These are phyloP conservation scores for Epizoanthus fatuus DNA, from an alignment of 92 coral and sea anemone species.

Conservation along the genomic window DNA sequence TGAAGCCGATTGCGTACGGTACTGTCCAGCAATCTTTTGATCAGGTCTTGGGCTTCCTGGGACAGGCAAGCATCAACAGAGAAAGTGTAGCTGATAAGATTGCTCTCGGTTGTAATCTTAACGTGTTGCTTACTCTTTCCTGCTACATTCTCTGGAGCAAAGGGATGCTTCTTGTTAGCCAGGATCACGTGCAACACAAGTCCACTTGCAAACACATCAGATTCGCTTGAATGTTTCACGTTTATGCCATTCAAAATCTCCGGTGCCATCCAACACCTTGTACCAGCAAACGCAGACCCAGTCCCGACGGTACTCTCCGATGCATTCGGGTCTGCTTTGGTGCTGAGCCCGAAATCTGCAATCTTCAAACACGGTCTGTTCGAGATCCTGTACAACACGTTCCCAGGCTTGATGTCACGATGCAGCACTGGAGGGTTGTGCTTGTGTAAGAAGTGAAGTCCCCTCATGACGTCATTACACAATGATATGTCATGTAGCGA, in stretches of 20 bases:
- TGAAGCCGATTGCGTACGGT: background rate
- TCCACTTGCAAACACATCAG: background rate
- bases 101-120: conserved; percentile 4
- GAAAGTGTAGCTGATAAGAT: background rate
- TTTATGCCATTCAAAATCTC: background rate
- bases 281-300: conserved; percentile 2
- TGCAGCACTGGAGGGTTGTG: too few species aligned
- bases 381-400: too few species aligned
- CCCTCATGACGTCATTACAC: too few species aligned
- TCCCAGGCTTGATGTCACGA: too few species aligned
- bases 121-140: background rate
- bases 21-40: background rate
- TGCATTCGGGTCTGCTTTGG: too few species aligned
- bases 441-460: too few species aligned
- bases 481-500: too few species aligned
- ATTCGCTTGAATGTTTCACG: background rate
- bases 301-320: background rate
- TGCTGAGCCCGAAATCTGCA: too few species aligned
- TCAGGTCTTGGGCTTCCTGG: background rate
- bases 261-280: background rate
- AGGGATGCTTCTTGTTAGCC: conserved; percentile 8
- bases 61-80: background rate
- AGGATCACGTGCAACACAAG: conserved; percentile 14
- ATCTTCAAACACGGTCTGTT: too few species aligned
- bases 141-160: background rate